These are phyloP conservation scores for Chunga burmeisteri DNA, from an alignment of 2,113 vertebrate species.

Conservation along the genomic window DNA sequence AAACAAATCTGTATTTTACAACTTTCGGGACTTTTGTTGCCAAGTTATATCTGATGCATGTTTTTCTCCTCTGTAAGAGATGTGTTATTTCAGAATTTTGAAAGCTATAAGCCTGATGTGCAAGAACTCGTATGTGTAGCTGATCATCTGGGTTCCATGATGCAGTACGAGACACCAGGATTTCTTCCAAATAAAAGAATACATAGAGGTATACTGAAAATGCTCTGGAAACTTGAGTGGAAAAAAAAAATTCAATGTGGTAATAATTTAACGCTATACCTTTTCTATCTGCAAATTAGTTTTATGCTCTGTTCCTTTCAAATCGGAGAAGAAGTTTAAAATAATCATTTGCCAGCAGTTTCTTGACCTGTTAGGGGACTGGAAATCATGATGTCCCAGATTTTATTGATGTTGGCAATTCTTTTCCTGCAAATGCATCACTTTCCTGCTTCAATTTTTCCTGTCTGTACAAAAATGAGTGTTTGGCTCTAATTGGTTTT, in stretches of 20 bases:
- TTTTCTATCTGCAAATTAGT: neutral
- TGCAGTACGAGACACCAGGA: conserved; percentile 97
- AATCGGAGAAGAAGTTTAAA: neutral
- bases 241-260: no score
- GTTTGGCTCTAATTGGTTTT: neutral
- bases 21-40: neutral
- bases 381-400: neutral
- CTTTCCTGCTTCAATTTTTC: neutral
- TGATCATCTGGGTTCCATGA: conserved; percentile 92
- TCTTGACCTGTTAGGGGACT: neutral
- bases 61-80: conserved; percentile 79
- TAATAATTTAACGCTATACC: neutral
- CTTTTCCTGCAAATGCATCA: neutral
- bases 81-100: conserved; percentile 92
- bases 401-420: neutral
- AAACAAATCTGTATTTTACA: neutral
- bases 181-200: conserved; percentile 94
- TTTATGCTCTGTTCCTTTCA: neutral
- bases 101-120: conserved; percentile 88
- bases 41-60: conserved; percentile 14
- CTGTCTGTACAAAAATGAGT: neutral
- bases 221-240: neutral
- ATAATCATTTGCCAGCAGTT: neutral
- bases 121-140: conserved; percentile 92
- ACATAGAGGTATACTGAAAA: conserved; percentile 86